Evolutionary conservation across 2,888 invertebrate genomes (phyloP).

Genomic region (Drosophila melanosoma): DNA sequence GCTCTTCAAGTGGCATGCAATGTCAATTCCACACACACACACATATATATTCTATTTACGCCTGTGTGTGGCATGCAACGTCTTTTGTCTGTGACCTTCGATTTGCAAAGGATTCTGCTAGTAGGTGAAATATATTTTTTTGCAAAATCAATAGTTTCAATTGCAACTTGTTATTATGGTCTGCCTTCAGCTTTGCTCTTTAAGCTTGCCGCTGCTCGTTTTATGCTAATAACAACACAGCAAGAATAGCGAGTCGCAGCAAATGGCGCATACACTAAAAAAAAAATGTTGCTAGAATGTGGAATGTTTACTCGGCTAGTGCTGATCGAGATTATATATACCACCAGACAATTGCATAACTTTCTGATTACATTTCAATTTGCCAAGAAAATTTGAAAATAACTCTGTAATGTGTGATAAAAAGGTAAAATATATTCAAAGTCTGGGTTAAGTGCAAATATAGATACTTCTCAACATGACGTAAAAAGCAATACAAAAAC

Average conservation of each 20-base stretch:
- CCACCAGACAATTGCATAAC: background rate
- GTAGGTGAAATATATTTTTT: slow-evolving; percentile 48
- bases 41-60: background rate
- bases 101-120: slow-evolving; percentile 24
- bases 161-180: slow-evolving; percentile 20
- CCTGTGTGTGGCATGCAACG: slow-evolving; percentile 50
- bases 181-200: slow-evolving; percentile 23
- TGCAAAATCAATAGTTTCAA: slow-evolving; percentile 64
- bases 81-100: slow-evolving; percentile 51
- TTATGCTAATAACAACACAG: slow-evolving; percentile 51
- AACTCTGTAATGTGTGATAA: background rate
- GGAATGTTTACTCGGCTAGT: background rate
- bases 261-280: slow-evolving; percentile 1
- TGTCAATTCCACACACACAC: slow-evolving; percentile 41
- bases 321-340: background rate
- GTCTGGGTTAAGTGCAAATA: background rate
- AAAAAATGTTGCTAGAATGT: background rate
- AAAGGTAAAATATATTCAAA: background rate
- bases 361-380: background rate
- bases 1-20: slow-evolving; percentile 49
- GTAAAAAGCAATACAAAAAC: background rate
- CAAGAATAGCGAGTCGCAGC: slow-evolving; percentile 9
- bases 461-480: background rate
- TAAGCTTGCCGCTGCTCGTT: slow-evolving; percentile 29
- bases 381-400: background rate